Evolutionary conservation across 2,888 invertebrate genomes (phyloP).

Genomic region (Drosophila nigricruria): DNA sequence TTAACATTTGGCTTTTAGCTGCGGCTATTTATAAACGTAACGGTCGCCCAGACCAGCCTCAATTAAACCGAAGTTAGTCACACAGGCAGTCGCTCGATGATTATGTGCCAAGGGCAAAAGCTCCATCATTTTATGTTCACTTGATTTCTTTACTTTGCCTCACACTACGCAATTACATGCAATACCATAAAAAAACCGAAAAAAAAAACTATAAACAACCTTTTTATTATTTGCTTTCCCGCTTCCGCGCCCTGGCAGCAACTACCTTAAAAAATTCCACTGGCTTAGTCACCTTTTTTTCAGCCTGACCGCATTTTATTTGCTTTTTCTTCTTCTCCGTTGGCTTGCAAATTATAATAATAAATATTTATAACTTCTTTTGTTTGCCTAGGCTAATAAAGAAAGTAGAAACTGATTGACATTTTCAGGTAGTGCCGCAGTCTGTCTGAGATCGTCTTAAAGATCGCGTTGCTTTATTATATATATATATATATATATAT

Average conservation of each 20-base stretch:
- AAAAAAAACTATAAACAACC: conserved; percentile 4
- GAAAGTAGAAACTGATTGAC: conserved; percentile 61
- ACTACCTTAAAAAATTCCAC: conserved; percentile 54
- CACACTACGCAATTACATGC: conserved; percentile 48
- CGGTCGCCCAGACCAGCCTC: conserved; percentile 44
- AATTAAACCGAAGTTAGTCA: conserved; percentile 70
- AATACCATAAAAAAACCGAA: conserved; percentile 17
- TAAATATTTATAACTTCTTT: conserved; percentile 60
- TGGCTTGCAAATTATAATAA: conserved; percentile 44
- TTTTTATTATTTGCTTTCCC: conserved; percentile 11
- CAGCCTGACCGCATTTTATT: conserved; percentile 64
- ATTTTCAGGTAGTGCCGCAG: conserved; percentile 13
- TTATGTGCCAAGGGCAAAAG: conserved; percentile 75
- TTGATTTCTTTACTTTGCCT: conserved; percentile 31
- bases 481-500: not conserved
- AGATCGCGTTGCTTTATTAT: conserved; percentile 11
- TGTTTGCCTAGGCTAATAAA: conserved; percentile 50
- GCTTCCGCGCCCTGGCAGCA: conserved; percentile 24
- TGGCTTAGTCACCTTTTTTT: conserved; percentile 56
- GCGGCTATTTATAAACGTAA: conserved; percentile 67
- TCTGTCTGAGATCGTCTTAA: not conserved
- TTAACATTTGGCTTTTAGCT: conserved; percentile 45
- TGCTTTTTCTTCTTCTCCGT: conserved; percentile 6
- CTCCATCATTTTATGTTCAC: conserved; percentile 40
- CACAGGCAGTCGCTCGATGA: conserved; percentile 53